A percentile compares a stretch with the other conserved stretches of the same genome.
phyloP scores from a whole-genome alignment of 2,113 vertebrate genomes.

The Cephalopterus ornatus region DNA sequence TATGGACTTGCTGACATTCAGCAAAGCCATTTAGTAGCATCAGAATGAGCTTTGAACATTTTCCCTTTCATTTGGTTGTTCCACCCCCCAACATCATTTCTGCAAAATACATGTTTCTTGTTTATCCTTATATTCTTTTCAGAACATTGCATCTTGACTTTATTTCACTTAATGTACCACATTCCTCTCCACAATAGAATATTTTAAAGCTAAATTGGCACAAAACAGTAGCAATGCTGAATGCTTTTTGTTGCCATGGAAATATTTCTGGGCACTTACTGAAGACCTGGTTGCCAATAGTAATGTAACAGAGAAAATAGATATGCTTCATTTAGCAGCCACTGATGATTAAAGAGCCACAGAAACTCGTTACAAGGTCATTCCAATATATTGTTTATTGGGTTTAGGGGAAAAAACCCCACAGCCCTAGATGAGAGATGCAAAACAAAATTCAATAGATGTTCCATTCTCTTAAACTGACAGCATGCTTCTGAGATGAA shows the following conservation, averaged over 20 bases:
- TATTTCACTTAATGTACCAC: conserved; percentile 75
- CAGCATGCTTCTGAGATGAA: not conserved
- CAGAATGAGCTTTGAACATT: conserved; percentile 32
- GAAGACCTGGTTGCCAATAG: conserved; percentile 79
- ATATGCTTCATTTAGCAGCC: conserved; percentile 77
- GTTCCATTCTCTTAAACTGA: not conserved
- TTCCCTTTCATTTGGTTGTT: conserved; percentile 10
- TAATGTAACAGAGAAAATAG: conserved; percentile 81
- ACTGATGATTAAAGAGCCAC: conserved; percentile 72
- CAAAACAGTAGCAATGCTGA: conserved; percentile 74
- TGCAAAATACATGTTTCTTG: conserved; percentile 61
- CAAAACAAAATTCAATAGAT: not conserved
- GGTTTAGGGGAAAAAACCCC: not conserved
- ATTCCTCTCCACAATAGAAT: conserved; percentile 75
- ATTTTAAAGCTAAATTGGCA: conserved; percentile 80
- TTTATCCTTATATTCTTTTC: conserved; percentile 74
- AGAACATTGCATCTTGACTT: conserved; percentile 72
- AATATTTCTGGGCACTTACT: conserved; percentile 79
- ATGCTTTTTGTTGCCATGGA: conserved; percentile 85
- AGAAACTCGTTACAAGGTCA: conserved; percentile 63
- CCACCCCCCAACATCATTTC: not conserved
- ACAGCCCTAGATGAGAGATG: not conserved
- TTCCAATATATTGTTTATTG: conserved; percentile 61
- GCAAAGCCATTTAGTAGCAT: conserved; percentile 14
- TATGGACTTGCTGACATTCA: conserved; percentile 41